phyloP scores from a whole-genome alignment of 2,113 vertebrate species.

The Trogon melanurus region DNA sequence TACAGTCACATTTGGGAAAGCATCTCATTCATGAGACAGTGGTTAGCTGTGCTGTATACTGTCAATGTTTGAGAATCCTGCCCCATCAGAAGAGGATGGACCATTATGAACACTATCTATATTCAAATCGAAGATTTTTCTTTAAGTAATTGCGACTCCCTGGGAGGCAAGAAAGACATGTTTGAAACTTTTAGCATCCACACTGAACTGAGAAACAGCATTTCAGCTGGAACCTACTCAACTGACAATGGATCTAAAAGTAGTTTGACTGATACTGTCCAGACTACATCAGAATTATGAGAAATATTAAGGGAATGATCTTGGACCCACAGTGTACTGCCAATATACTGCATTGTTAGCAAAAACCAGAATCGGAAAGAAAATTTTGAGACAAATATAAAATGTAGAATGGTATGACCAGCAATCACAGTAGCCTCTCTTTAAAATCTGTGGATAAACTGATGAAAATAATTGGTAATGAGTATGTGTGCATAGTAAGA shows the following conservation, averaged over 20 bases:
- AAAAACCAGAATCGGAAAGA: not conserved
- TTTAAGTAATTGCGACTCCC: not conserved
- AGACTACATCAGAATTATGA: not conserved
- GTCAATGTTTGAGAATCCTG: not conserved
- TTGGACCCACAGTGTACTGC: not conserved
- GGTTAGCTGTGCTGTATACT: not conserved
- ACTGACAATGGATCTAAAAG: not conserved
- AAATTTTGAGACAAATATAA: not conserved
- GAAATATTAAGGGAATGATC: not conserved
- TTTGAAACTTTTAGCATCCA: not conserved
- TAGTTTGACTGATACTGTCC: not conserved
- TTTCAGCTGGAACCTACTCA: not conserved
- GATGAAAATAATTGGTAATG: not conserved
- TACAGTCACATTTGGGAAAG: not conserved
- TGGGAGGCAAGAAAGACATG: not conserved
- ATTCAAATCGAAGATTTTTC: not conserved
- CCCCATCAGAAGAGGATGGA: not conserved
- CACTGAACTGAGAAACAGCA: not conserved
- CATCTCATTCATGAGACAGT: not conserved
- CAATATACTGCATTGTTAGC: not conserved
- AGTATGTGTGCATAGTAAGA: not conserved
- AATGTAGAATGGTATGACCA: not conserved
- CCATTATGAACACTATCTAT: not conserved
- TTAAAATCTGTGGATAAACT: not conserved
- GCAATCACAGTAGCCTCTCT: not conserved